Percentiles rank a stretch among this genome's conserved stretches.
Evolutionary conservation across 2,113 vertebrate genomes (phyloP).

Genomic region (Perca schrenkii): DNA sequence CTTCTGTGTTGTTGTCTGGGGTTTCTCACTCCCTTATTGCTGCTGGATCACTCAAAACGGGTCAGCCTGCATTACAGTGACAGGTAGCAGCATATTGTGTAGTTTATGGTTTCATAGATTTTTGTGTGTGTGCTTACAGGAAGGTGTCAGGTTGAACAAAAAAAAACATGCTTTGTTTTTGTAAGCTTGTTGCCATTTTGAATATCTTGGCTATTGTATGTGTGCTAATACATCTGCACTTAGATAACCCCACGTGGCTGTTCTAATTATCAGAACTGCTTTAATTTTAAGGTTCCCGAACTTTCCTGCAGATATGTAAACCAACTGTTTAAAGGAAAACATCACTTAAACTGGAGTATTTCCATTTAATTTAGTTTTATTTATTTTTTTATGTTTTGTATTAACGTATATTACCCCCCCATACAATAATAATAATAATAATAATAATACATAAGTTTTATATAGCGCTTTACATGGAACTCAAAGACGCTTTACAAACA

Average conservation of each 20-base stretch:
- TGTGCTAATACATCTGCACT: background rate
- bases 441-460: no score
- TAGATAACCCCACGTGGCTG: background rate
- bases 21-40: background rate
- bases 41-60: background rate
- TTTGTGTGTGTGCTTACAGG: background rate
- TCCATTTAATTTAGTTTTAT: background rate
- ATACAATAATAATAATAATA: no score
- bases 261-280: background rate
- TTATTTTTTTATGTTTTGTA: no score
- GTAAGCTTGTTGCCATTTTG: background rate
- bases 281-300: background rate
- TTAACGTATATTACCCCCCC: no score
- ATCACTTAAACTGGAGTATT: background rate
- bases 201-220: no score
- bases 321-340: background rate
- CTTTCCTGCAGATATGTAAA: background rate
- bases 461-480: no score
- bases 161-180: background rate
- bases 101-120: background rate
- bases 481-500: no score
- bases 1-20: background rate
- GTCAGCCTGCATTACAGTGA: background rate
- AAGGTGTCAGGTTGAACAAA: background rate
- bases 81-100: background rate